Evolutionary conservation across 2,888 invertebrate genomes (phyloP), one percentile per base, ranked within the genome.

Genomic region (Microdon myrmicae): DNA sequence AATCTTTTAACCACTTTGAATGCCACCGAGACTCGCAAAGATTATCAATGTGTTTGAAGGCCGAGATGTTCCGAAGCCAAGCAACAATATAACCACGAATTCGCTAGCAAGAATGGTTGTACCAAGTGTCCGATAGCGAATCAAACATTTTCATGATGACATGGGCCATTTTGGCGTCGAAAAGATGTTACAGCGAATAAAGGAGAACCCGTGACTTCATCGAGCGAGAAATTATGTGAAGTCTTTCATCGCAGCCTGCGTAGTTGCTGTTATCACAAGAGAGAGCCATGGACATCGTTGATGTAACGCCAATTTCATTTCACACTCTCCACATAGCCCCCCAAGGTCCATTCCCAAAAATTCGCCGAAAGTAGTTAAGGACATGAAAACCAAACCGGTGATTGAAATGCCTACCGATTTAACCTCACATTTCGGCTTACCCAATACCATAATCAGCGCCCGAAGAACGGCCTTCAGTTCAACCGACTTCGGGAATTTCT

Each of bases 401-500:
- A 28, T 51, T 2, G 28, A 37, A 3, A 6, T 28, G 0, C 17
- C 51, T 3, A 47, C 45, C 35, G 55, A 55, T 29, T 10, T 59
- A 6, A 48, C 47, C 3, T 9, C 14, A 9, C 49, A 68, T 58
- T 70, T 70, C 47, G 70, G 70, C 3, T 59, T 55, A 12, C 71
- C 71, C 19, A 45, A 31, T 22, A 43, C 64, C 4, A 47, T 71
- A 3, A 66, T 73, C 12, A 60, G 67, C 3, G 71, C 73, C 45
- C 44, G 70, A 41, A 71, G 71, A 9, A 68, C 71, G 1, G 70
- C 71, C 2, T 73, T 67, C 39, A 71, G 69, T 0, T 68, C 71
- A 0, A 64, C 64, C 4, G 20, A n/a, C 4, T 73, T 73, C 29
- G 66, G 61, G 41, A 16, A 45, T 2, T 71, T 69, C 41, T 70